These are phyloP conservation scores for Ganaspis brasiliensis DNA, from an alignment of 2,888 invertebrate genomes.

Conservation along the genomic window DNA sequence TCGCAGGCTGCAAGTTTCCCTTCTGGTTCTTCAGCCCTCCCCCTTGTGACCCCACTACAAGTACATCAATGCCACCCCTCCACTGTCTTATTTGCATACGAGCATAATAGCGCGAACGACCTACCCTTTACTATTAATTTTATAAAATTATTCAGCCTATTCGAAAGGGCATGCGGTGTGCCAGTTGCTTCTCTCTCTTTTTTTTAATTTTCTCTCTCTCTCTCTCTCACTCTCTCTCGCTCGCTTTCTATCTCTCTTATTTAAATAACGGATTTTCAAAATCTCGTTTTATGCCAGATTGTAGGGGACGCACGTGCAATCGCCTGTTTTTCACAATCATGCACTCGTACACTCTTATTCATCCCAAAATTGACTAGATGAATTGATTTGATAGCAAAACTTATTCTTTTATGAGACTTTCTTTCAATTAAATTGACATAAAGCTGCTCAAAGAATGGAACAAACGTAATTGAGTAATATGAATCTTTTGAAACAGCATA, in stretches of 20 bases:
- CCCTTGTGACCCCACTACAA: slow-evolving; percentile 53
- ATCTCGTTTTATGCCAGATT: slow-evolving; percentile 76
- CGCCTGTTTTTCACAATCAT: slow-evolving; percentile 39
- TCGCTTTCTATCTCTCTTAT: slow-evolving; percentile 66
- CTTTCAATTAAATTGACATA: slow-evolving; percentile 25
- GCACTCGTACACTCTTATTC: slow-evolving; percentile 26
- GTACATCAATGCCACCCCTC: slow-evolving; percentile 44
- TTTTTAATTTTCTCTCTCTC: slow-evolving; percentile 51
- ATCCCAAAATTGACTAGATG: slow-evolving; percentile 39
- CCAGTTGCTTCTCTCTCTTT: slow-evolving; percentile 50
- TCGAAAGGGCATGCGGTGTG: slow-evolving; percentile 60
- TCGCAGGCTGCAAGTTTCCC: slow-evolving; percentile 72
- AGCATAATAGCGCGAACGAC: slow-evolving; percentile 74
- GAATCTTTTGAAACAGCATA: too few relatives aligned
- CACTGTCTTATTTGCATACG: slow-evolving; percentile 76
- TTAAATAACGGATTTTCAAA: slow-evolving; percentile 80
- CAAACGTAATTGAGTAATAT: too few relatives aligned
- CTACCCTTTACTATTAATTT: slow-evolving; percentile 80
- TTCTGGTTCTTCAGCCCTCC: slow-evolving; percentile 55
- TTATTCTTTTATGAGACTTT: slow-evolving; percentile 15
- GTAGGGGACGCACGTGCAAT: slow-evolving; percentile 59
- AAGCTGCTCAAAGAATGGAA: neutral
- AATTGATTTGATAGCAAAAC: slow-evolving; percentile 37
- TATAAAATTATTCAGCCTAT: slow-evolving; percentile 78
- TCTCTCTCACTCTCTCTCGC: slow-evolving; percentile 51